These are phyloP conservation scores for Pipistrellus pipistrellus DNA, from an alignment of 2,797 vertebrate genomes.

Conservation along the genomic window DNA sequence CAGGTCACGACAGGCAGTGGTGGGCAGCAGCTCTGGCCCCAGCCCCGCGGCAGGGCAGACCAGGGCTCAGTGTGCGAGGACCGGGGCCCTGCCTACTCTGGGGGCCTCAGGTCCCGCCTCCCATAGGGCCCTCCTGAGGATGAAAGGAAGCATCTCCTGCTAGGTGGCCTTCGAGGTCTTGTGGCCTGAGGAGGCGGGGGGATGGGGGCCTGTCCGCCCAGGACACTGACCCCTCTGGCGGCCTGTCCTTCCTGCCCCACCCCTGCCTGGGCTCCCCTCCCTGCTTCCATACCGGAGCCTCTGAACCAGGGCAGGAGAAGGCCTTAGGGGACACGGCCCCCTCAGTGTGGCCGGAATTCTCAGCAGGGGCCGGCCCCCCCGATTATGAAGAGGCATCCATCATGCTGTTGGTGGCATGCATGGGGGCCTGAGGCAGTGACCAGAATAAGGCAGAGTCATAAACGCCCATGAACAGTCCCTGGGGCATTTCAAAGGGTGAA, in stretches of 20 bases:
- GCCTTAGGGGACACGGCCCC: fast-evolving
- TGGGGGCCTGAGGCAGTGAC: fast-evolving
- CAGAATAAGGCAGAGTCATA: neutral
- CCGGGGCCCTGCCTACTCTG: fast-evolving
- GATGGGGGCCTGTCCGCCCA: fast-evolving
- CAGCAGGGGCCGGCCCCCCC: fast-evolving
- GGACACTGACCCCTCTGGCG: neutral
- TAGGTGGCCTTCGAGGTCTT: neutral
- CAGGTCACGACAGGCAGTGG: fast-evolving
- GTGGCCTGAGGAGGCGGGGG: neutral
- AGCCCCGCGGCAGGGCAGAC: too few relatives aligned
- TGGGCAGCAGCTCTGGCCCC: neutral
- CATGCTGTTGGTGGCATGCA: fast-evolving
- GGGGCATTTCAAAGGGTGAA: neutral
- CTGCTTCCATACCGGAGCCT: too few relatives aligned
- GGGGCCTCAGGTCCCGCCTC: neutral
- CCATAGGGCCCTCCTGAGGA: fast-evolving
- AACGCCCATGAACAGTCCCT: neutral
- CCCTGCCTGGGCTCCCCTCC: neutral
- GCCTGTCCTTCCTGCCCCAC: neutral
- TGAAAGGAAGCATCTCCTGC: neutral
- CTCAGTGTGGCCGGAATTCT: neutral
- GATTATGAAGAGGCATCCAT: too few relatives aligned
- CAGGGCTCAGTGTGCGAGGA: fast-evolving
- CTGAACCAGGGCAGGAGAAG: neutral